Evolutionary conservation across 1,140 invertebrate species (phyloP), one percentile per base, ranked within the genome.

Genomic region (Prorops nasuta): DNA sequence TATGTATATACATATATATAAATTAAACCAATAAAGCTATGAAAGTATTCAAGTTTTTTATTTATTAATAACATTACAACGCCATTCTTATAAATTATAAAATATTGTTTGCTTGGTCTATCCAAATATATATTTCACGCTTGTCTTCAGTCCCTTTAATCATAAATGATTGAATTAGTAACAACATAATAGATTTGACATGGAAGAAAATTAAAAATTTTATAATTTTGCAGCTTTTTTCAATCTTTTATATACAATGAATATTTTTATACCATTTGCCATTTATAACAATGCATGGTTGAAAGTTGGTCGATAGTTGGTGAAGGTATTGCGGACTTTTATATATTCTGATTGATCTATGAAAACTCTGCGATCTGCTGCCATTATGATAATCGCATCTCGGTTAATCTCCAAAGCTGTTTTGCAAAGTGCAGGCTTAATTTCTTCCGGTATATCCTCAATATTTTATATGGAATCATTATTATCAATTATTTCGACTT

Each of bases 401-500:
- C 99, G 96, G 0, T 92, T 87, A 43, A 99, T 94, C 79, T 99
- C 98, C 98, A 97, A 99, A 0, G 98, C 95, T 2, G 97, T 99
- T 78, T 97, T 97, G 71, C 99, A 99, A 3, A 99, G 80, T 8
- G 84, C 83, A n/a, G n/a, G n/a, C 70, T 96, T 94, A 10, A 99
- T 78, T 49, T 98, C 84, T 52, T 89, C 81, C 0, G 97, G 96
- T 67, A 99, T 96, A 32, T 77, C 78, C 15, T 87, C 84, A 59
- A 99, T 94, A 54, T 88, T 85, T 83, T 20, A 2, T 6, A 28
- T 85, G 0, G 97, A 99, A 21, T 97, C 97, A 75, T 90, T 89
- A 55, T 88, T 84, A n/a, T 90, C 87, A 58, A 99, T 93, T 1
- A 99, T 87, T 60, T 90, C 79, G 75, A 96, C 96, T 72, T 98